Evolutionary conservation across 1,140 invertebrate genomes (phyloP), one percentile per base, ranked within the genome.

Genomic region (Tetragonula clypearis): DNA sequence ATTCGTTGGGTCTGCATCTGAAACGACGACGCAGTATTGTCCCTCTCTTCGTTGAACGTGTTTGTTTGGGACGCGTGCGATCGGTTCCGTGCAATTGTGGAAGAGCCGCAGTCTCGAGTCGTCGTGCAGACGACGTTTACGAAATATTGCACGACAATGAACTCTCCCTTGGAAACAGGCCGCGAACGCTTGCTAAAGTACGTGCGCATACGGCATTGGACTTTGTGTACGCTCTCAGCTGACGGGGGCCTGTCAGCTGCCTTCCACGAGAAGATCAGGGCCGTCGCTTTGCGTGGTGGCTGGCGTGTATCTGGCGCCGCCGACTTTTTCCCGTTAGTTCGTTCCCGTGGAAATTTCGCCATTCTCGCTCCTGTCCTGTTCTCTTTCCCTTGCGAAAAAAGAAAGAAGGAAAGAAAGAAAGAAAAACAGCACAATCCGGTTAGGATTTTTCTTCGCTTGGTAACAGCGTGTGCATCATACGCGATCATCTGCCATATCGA

Each of bases 191-290:
- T n/a, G n/a, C n/a, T n/a, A 86, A 69, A 35, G 58, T 82, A 71
- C 68, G 75, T 81, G 75, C 75, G 79, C 68, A 58, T 56, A 82
- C 60, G 62, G 80, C 84, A 86, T 88, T 78, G 80, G 89, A 75
- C 83, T 93, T 93, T 93, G 93, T 93, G 88, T 94, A 93, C 93
- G 90, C 90, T 93, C 93, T 93, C 93, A 94, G 93, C 93, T 94
- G 93, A 94, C 90, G 92, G 85, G 75, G 77, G 77, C 75, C 85
- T 87, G 91, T 93, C 92, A 93, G 92, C 91, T 92, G 92, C 91
- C 91, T 89, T 86, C 30, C 79, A 75, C 85, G 75, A 85, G 82
- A 84, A 84, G 83, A 81, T 85, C 83, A 85, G 83, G 83, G 84
- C 84, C 79, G 79, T 86, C 84, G 62, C n/a, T 86, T 86, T 23